Evolutionary conservation across 2,113 vertebrate species (phyloP).

Genomic region (Triplophysa rosa): DNA sequence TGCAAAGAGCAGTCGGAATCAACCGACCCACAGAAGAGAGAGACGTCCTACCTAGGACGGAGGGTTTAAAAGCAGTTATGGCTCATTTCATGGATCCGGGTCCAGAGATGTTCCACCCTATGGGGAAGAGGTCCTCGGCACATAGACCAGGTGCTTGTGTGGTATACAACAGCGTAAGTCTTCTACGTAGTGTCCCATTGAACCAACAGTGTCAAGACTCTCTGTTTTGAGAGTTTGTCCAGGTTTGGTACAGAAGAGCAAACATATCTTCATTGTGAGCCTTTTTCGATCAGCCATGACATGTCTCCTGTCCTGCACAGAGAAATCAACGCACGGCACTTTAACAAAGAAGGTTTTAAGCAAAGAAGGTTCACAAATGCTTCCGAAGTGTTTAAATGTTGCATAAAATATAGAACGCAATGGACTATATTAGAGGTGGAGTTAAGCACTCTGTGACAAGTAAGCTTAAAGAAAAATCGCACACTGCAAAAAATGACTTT

Average conservation of each 20-base stretch:
- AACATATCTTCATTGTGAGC: conserved; percentile 67
- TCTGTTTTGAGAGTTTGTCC: conserved; percentile 3
- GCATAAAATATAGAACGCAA: too few relatives aligned
- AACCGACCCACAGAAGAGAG: neutral
- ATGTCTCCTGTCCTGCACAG: conserved; percentile 77
- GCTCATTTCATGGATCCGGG: conserved; percentile 40
- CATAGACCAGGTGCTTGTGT: neutral
- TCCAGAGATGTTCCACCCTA: neutral
- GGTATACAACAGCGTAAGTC: neutral
- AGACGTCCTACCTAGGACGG: conserved; percentile 32
- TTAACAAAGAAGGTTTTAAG: neutral
- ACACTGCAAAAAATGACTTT: too few relatives aligned
- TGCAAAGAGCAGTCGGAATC: conserved; percentile 58
- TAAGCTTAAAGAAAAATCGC: too few relatives aligned
- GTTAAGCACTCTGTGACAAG: too few relatives aligned
- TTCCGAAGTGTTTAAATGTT: too few relatives aligned
- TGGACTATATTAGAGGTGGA: too few relatives aligned
- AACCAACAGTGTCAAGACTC: conserved; percentile 5
- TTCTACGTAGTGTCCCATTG: conserved; percentile 27
- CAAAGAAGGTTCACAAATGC: too few relatives aligned
- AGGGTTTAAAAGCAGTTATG: conserved; percentile 46
- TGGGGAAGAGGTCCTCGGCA: conserved; percentile 4
- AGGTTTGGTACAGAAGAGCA: neutral
- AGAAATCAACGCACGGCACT: neutral
- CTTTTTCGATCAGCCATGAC: conserved; percentile 80